Conservation (phyloP, 1,140 invertebrate species). For the Drosophila grimshawi region DNA sequence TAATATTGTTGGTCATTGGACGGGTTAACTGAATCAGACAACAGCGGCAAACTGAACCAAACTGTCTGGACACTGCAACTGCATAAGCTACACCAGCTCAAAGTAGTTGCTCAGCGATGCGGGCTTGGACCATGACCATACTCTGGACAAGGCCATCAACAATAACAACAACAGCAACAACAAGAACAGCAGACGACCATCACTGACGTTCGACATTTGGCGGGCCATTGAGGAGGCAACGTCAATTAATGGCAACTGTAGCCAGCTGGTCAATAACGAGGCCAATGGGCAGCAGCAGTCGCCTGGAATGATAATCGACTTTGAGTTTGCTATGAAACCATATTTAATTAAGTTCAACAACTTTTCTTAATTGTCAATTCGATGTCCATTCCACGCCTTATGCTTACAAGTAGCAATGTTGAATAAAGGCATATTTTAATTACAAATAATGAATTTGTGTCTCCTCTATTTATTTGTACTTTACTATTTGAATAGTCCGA, state of each 20-base stretch:
- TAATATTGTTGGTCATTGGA: constrained; percentile 46
- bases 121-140: not conserved
- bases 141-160: not conserved
- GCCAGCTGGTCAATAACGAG: constrained; percentile 5
- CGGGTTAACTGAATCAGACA: constrained; percentile 30
- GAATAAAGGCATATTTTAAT: too few species aligned
- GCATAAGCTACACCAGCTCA: constrained; percentile 9
- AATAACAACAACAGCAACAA: not conserved
- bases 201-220: constrained; percentile 36
- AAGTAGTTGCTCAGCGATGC: not conserved
- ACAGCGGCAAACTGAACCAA: not conserved
- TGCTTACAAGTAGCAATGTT: not conserved
- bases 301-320: not conserved
- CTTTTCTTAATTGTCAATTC: constrained; percentile 4
- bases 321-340: not conserved
- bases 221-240: constrained; percentile 32
- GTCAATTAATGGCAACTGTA: constrained; percentile 35
- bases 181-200: not conserved
- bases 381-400: not conserved
- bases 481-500: too few species aligned
- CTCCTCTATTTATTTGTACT: too few species aligned
- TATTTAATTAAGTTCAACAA: constrained; percentile 15
- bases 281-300: constrained; percentile 5
- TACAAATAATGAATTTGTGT: too few species aligned
- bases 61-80: not conserved